Percentiles rank a stretch among this genome's conserved stretches.
Conservation (phyloP, 2,113 vertebrate genomes). For the Phalacrocorax carbo region DNA sequence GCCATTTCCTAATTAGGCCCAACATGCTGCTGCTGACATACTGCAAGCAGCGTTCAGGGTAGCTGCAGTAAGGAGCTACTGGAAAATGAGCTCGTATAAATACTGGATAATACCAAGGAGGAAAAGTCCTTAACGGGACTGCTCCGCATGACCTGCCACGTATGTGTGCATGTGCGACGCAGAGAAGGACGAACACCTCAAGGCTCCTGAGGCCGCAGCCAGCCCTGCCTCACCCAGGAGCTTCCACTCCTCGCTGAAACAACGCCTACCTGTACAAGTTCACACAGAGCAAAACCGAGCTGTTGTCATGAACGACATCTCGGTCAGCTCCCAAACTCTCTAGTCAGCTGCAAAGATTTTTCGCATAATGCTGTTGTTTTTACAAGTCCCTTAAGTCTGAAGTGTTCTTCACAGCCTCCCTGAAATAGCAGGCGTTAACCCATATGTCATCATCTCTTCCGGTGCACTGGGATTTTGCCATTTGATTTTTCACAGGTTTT, state of each 20-base stretch:
- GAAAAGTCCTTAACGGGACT: background rate
- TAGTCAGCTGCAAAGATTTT: background rate
- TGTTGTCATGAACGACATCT: background rate
- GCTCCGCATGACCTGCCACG: background rate
- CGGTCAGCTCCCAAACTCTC: background rate
- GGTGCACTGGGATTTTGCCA: background rate
- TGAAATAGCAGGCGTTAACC: background rate
- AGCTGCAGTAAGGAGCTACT: background rate
- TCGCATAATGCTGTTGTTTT: background rate
- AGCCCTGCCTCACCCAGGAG: background rate
- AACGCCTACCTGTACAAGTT: background rate
- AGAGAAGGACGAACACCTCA: background rate
- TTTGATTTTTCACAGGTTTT: background rate
- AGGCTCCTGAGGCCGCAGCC: background rate
- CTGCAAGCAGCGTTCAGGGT: background rate
- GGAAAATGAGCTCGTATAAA: background rate
- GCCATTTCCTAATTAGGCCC: background rate
- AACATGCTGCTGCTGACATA: background rate
- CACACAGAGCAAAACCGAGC: background rate
- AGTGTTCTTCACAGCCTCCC: background rate
- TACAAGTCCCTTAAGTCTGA: background rate
- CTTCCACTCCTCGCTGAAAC: background rate
- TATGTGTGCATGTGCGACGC: too few relatives aligned
- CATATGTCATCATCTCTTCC: background rate
- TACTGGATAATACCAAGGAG: background rate